These are phyloP conservation scores for Hoplodrina ambigua DNA, from an alignment of 2,888 invertebrate species.

Conservation along the genomic window DNA sequence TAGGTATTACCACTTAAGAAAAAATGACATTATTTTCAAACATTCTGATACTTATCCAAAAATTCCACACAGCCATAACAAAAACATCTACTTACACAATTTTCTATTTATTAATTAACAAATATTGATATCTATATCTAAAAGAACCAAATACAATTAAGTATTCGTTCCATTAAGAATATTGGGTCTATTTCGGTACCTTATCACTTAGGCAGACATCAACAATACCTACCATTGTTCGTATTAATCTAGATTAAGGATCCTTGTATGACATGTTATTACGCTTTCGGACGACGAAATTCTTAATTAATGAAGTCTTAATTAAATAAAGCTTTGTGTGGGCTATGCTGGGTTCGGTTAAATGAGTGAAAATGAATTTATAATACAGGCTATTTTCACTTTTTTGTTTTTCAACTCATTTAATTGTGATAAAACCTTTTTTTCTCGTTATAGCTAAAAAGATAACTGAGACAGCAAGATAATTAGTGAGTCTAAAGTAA, in stretches of 20 bases:
- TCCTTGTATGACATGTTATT: constrained; percentile 17
- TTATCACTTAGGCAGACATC: constrained; percentile 13
- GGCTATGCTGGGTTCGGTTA: not conserved
- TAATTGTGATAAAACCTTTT: not conserved
- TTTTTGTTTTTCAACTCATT: too few relatives aligned
- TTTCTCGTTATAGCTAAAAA: too few relatives aligned
- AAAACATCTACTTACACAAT: not conserved
- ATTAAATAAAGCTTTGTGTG: constrained; percentile 15
- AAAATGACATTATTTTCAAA: too few relatives aligned
- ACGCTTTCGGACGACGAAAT: constrained; percentile 10
- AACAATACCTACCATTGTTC: constrained; percentile 35
- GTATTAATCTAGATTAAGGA: constrained; percentile 48
- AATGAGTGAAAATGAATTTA: not conserved
- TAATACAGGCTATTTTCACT: not conserved
- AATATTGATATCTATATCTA: constrained; percentile 13
- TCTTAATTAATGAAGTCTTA: constrained; percentile 25
- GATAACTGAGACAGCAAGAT: too few relatives aligned
- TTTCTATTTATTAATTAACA: not conserved
- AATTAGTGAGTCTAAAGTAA: too few relatives aligned
- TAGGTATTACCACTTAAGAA: too few relatives aligned
- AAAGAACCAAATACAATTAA: constrained; percentile 1
- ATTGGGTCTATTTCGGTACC: constrained; percentile 25
- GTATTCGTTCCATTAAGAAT: constrained; percentile 34
- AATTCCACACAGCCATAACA: too few relatives aligned
- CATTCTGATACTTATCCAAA: too few relatives aligned